Evolutionary conservation across 2,888 invertebrate genomes (phyloP).

Genomic region (Harmothoe impar): DNA sequence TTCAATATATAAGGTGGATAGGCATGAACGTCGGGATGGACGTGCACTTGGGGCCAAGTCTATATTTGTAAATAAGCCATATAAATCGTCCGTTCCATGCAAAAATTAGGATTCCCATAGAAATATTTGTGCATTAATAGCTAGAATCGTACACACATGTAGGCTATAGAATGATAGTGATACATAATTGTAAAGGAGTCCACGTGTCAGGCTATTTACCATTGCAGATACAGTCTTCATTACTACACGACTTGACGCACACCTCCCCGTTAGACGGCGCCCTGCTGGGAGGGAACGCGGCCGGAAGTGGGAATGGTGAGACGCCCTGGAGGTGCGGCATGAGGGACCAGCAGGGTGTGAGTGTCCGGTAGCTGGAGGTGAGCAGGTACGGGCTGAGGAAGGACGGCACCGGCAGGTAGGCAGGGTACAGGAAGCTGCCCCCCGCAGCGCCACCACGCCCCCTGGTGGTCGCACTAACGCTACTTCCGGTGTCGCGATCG

Average conservation of each 20-base stretch:
- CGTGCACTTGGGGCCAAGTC: no score
- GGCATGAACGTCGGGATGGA: no score
- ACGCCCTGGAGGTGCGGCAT: slow-evolving; percentile 1
- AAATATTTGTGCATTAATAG: no score
- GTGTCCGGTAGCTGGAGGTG: slow-evolving; percentile 1
- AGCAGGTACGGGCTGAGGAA: slow-evolving; percentile 1
- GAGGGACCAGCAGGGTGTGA: slow-evolving; percentile 26
- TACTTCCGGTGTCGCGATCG: not conserved
- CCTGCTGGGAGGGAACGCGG: not conserved
- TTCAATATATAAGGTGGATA: no score
- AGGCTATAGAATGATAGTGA: no score
- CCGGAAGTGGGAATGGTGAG: not conserved
- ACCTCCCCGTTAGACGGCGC: not conserved
- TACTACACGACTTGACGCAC: not conserved
- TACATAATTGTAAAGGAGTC: no score
- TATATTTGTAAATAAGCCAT: no score
- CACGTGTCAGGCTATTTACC: not conserved
- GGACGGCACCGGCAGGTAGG: not conserved
- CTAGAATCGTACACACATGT: no score
- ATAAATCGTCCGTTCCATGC: no score
- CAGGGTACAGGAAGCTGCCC: not conserved
- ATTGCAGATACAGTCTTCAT: not conserved
- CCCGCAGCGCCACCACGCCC: not conserved
- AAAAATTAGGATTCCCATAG: no score
- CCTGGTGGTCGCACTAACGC: not conserved